These are phyloP conservation scores for Neogale vison DNA, from an alignment of 2,113 vertebrate species.

Conservation along the genomic window DNA sequence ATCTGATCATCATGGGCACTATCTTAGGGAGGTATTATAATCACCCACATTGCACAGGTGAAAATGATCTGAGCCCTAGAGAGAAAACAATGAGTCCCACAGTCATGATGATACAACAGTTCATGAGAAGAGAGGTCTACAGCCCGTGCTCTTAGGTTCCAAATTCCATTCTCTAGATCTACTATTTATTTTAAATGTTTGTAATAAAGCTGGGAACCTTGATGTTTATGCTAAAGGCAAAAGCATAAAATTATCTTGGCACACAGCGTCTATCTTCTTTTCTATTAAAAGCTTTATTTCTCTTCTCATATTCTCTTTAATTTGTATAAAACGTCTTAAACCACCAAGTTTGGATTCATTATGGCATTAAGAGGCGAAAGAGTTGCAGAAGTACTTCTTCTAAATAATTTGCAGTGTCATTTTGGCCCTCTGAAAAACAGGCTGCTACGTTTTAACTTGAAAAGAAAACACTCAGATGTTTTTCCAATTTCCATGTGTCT, in stretches of 20 bases:
- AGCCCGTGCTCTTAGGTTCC: background rate
- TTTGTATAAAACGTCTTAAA: background rate
- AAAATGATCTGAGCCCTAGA: background rate
- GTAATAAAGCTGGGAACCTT: background rate
- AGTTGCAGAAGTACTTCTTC: background rate
- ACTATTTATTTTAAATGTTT: background rate
- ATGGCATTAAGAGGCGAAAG: background rate
- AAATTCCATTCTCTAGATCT: background rate
- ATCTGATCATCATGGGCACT: background rate
- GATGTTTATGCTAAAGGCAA: background rate
- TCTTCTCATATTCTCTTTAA: background rate
- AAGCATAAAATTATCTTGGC: background rate
- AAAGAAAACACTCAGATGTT: background rate
- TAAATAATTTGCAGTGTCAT: background rate
- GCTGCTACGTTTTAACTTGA: background rate
- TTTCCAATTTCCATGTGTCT: background rate
- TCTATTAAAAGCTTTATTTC: slow-evolving; percentile 4
- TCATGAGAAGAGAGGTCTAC: background rate
- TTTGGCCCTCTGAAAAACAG: background rate
- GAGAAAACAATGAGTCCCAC: background rate
- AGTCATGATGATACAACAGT: background rate
- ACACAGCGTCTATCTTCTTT: background rate
- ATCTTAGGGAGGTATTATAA: background rate
- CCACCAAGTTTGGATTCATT: background rate
- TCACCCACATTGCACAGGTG: background rate